phyloP scores from a whole-genome alignment of 1,140 invertebrate species.

The Drosophila insularis region DNA sequence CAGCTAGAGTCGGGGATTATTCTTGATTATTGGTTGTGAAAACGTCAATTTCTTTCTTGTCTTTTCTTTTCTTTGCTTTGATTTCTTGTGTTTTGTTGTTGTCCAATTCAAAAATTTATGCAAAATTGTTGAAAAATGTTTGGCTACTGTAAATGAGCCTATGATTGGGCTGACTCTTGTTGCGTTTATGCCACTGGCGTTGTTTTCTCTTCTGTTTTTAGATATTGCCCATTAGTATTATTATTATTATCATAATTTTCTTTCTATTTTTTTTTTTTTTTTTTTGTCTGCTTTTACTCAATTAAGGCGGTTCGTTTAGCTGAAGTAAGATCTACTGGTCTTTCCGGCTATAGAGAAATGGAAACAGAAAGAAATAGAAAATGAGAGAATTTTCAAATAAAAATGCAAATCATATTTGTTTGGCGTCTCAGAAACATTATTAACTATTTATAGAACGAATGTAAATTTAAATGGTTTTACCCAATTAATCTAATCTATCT shows the following conservation, averaged over 20 bases:
- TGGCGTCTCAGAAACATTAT: background rate
- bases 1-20: background rate
- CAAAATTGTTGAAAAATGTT: constrained; percentile 78
- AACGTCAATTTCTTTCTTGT: constrained; percentile 50
- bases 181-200: background rate
- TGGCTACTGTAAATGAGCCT: constrained; percentile 68
- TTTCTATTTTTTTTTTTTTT: background rate
- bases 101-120: constrained; percentile 59
- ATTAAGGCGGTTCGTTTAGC: constrained; percentile 2
- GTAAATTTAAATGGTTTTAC: background rate
- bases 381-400: background rate
- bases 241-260: background rate
- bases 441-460: background rate
- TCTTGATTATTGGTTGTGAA: constrained; percentile 76
- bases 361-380: background rate
- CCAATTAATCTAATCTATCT: too few species aligned
- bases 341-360: background rate
- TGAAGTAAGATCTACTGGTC: background rate
- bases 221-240: constrained; percentile 4
- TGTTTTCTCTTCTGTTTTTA: constrained; percentile 9
- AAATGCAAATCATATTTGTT: background rate
- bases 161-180: constrained; percentile 3
- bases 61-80: constrained; percentile 4
- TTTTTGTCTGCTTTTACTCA: background rate
- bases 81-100: background rate